Base-by-base conservation (phyloP, 2,888 invertebrate genomes). In the Apantesis nais region DNA sequence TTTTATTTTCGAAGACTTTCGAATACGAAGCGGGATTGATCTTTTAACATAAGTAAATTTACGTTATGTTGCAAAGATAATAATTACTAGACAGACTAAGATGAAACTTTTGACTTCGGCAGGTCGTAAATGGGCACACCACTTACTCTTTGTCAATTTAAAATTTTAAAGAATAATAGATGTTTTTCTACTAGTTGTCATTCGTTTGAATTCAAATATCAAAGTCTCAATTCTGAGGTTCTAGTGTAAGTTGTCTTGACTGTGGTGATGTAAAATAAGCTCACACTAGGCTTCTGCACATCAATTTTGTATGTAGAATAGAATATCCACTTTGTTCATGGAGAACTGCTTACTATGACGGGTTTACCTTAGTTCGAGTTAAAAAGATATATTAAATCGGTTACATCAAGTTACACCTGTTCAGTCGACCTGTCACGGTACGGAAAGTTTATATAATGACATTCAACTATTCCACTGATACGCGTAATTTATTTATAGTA, bases 1-100 rank as follows among this genome's bases (percentile, higher is more conserved):
- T 34, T 65, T 70, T 68, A 39, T 55, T 70, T 39, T 44, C 63
- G 34, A 25, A 66, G 61, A 68, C 71, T 71, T 71, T 71, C 71
- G 68, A 71, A 71, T 64, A 7, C n/a, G 52, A 71, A 64, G 67
- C 65, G 68, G 71, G 65, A 34, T 68, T 68, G 14, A 12, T 9
- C 55, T 7, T n/a, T 41, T 41, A 55, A 66, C 52, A 41, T 52
- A 55, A 31, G n/a, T 44, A 55, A 55, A 66, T 66, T 19, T 66
- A 66, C 39, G n/a, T 52, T 55, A n/a, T 16, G 62, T 29, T 25
- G 41, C 41, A 1, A 63, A 63, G 25, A 19, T 29, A 29, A 58
- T 58, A 29, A 58, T 58, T 29, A 58, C 29, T 22, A 11, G 29
- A n/a, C 41, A 12, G 62, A 37, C n/a, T 31, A 29, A 44, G 19